Base-by-base conservation (phyloP, 2,888 invertebrate species). In the Calameuta filiformis region DNA sequence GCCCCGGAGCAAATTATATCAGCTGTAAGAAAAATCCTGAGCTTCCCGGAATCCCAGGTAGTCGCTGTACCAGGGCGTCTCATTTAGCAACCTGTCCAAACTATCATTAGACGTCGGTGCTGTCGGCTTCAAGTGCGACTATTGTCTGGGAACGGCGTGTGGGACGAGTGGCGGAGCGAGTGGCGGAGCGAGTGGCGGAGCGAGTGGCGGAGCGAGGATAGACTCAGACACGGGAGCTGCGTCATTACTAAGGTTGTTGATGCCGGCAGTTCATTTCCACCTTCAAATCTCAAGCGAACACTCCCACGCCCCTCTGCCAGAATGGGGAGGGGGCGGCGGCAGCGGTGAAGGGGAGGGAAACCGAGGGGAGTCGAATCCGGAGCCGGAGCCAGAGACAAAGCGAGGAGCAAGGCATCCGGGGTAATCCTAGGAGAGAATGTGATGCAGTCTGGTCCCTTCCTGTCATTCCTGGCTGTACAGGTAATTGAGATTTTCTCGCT, bases 191-290 rank as follows among this genome's bases (percentile, higher is more conserved):
- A 87, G 85, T 84, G 85, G 81, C 83, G 84, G 83, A 85, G 85
- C 81, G 85, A 87, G 85, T 31, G 31, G 81, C 83, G 84, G 83
- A 85, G 85, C 81, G 85, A 87, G 85, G 85, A 86, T 86, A 87
- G 84, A 85, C 85, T 84, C 79, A 84, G 84, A 85, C 81, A 83
- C 40, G 77, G 76, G 76, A 82, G 84, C 81, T 83, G 83, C 87
- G 83, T 87, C 88, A 88, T 88, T 88, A 87, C 87, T 85, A 86
- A 87, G 88, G 85, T 87, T 87, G 87, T 88, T 87, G 87, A 87
- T 88, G 85, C 86, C 86, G 85, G 84, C 87, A 88, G 87, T 88
- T 88, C 87, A 88, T 88, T 88, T 87, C 85, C 88, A 88, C 88
- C 87, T 87, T 87, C 84, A 85, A 86, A 88, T 87, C 87, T 86